These are phyloP conservation scores for Sarcophaga bullata DNA, from an alignment of 1,140 invertebrate genomes.

Conservation along the genomic window DNA sequence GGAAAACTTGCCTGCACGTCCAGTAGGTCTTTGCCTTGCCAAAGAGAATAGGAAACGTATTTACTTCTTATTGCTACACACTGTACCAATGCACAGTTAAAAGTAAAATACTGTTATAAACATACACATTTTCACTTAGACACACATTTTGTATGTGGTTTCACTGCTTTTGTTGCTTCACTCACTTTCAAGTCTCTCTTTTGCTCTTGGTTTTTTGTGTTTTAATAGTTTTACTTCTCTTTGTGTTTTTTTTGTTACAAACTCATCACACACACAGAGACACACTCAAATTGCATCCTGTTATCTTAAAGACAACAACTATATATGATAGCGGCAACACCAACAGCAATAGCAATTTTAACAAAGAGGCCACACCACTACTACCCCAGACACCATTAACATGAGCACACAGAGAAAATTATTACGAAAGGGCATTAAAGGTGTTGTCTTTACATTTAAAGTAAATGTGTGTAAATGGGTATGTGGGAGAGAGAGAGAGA, in stretches of 20 bases:
- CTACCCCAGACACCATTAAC: slow-evolving; percentile 7
- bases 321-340: neutral
- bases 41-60: too few species aligned
- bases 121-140: too few species aligned
- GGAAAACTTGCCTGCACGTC: too few species aligned
- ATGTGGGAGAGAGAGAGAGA: neutral
- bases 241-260: neutral
- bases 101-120: too few species aligned
- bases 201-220: neutral
- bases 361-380: slow-evolving; percentile 26
- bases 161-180: neutral
- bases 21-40: too few species aligned
- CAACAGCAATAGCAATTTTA: neutral
- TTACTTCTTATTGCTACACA: too few species aligned
- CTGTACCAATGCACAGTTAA: too few species aligned
- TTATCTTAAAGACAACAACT: neutral
- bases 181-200: neutral
- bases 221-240: neutral
- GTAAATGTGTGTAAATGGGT: neutral
- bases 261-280: neutral
- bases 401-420: neutral
- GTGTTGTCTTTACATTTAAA: too few species aligned
- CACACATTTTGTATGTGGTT: too few species aligned
- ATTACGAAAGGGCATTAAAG: neutral
- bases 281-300: slow-evolving; percentile 30